Conservation (phyloP, 2,888 invertebrate species). For the Spisula solida region DNA sequence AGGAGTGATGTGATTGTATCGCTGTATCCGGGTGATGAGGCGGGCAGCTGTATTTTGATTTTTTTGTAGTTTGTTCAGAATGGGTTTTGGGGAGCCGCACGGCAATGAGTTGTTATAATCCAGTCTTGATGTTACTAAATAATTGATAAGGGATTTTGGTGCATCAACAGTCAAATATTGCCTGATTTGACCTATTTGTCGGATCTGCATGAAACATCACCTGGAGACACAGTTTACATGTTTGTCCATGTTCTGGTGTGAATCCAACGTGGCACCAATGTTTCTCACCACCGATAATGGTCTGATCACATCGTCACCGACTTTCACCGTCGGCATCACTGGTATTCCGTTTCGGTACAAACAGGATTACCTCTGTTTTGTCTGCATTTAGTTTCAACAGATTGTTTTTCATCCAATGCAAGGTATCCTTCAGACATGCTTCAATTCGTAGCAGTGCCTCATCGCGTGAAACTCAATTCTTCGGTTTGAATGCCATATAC, state of each 20-base stretch:
- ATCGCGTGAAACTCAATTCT: no score
- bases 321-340: not conserved
- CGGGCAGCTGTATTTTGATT: slow-evolving; percentile 56
- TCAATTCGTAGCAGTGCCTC: no score
- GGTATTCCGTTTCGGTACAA: no score
- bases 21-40: slow-evolving; percentile 33
- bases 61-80: slow-evolving; percentile 31
- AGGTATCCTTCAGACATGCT: no score
- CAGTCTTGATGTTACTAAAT: slow-evolving; percentile 35
- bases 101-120: slow-evolving; percentile 44
- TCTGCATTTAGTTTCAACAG: no score
- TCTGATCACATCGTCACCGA: slow-evolving; percentile 21
- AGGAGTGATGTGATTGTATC: slow-evolving; percentile 35
- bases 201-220: slow-evolving; percentile 15
- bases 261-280: slow-evolving; percentile 37
- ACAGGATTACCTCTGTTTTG: no score
- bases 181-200: not conserved
- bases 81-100: not conserved
- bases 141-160: slow-evolving; percentile 26
- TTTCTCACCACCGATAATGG: slow-evolving; percentile 44
- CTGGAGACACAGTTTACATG: slow-evolving; percentile 35
- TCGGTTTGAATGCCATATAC: no score
- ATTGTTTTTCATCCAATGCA: no score
- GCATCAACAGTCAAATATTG: no score
- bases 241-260: slow-evolving; percentile 21